These are phyloP conservation scores for Cladorhizidae sp. DNA, from an alignment of 37 sponge, comb jelly and placozoan genomes.

Conservation along the genomic window DNA sequence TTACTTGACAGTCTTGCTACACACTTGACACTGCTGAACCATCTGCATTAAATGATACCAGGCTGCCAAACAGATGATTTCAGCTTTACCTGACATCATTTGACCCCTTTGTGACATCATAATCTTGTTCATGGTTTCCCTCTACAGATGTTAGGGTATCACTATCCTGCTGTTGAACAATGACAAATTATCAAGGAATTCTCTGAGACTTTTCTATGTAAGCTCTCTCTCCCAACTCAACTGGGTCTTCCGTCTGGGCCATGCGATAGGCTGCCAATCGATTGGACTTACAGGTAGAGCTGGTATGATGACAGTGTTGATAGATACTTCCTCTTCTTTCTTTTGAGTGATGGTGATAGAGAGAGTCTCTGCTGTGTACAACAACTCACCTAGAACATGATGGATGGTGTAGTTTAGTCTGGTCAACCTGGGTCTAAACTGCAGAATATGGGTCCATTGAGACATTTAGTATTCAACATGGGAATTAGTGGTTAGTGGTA, in stretches of 20 bases:
- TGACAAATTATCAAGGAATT: slow-evolving; percentile 6
- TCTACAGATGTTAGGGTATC: slow-evolving; percentile 22
- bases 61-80: slow-evolving; percentile 48
- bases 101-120: slow-evolving; percentile 38
- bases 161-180: slow-evolving; percentile 24
- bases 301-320: slow-evolving; percentile 1
- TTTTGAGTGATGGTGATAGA: slow-evolving; percentile 32
- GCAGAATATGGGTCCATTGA: slow-evolving; percentile 22
- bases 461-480: slow-evolving; percentile 24
- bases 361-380: slow-evolving; percentile 53
- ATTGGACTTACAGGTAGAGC: slow-evolving; percentile 31
- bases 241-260: neutral
- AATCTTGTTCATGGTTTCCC: slow-evolving; percentile 27
- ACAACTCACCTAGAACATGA: slow-evolving; percentile 37
- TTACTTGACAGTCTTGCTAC: slow-evolving; percentile 10
- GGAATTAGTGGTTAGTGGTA: slow-evolving; percentile 58
- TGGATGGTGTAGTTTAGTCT: slow-evolving; percentile 27
- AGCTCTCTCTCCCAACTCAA: slow-evolving; percentile 10
- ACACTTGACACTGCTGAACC: slow-evolving; percentile 24
- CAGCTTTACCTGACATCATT: slow-evolving; percentile 6
- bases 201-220: slow-evolving; percentile 10
- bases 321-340: too few species aligned
- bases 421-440: slow-evolving; percentile 36
- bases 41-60: slow-evolving; percentile 13
- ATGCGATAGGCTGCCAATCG: slow-evolving; percentile 20